Conservation (phyloP, 1,140 invertebrate species). For the Eufriesea mexicana region DNA sequence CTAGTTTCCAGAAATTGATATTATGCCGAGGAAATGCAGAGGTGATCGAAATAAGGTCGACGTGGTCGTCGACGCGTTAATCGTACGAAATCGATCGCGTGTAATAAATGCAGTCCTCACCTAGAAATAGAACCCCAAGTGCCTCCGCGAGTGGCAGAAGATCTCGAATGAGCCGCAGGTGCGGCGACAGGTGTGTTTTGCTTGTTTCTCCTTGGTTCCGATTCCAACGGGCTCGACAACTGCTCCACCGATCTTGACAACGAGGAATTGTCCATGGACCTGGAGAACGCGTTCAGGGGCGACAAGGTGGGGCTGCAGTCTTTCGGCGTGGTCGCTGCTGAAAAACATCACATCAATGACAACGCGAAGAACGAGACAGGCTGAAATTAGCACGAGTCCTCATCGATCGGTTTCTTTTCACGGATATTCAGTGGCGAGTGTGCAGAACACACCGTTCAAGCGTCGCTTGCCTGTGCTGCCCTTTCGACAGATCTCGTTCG, state of each 20-base stretch:
- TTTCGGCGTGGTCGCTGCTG: conserved; percentile 89
- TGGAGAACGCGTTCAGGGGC: conserved; percentile 90
- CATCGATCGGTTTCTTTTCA: too few species aligned
- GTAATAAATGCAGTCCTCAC: conserved; percentile 57
- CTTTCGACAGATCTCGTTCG: background rate
- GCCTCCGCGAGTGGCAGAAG: conserved; percentile 80
- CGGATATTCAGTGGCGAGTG: too few species aligned
- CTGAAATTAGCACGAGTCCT: background rate
- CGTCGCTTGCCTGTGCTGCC: background rate
- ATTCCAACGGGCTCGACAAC: conserved; percentile 85
- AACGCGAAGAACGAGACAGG: background rate
- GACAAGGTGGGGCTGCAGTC: conserved; percentile 92
- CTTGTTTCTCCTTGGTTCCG: conserved; percentile 82
- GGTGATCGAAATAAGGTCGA: background rate
- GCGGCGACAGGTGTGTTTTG: conserved; percentile 75
- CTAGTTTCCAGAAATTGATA: background rate
- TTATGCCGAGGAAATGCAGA: background rate
- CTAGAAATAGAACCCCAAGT: conserved; percentile 83
- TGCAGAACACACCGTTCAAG: background rate
- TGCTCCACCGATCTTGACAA: conserved; percentile 91
- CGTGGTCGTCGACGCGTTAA: background rate
- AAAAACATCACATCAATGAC: conserved; percentile 14
- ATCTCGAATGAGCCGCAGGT: conserved; percentile 79
- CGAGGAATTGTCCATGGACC: conserved; percentile 88
- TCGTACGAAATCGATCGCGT: background rate